Conservation (phyloP, 1,140 invertebrate species). For the Sarcophaga bullata region DNA sequence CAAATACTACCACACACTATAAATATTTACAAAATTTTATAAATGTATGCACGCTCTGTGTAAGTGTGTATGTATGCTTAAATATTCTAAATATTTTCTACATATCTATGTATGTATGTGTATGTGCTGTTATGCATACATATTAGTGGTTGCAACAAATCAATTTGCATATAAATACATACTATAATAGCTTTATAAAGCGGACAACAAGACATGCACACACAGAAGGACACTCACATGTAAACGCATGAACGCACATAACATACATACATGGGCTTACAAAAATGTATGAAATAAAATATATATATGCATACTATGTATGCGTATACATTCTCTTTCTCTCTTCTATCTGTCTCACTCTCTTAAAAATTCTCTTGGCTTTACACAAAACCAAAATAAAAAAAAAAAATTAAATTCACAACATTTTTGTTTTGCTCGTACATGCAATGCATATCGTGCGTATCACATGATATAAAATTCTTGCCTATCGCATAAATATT, state of each 20-base stretch:
- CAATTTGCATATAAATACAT: slow-evolving; percentile 2
- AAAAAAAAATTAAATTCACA: no score
- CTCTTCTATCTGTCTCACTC: background rate
- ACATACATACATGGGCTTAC: no score
- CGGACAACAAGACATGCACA: background rate
- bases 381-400: background rate
- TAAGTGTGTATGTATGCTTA: background rate
- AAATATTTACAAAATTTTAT: no score
- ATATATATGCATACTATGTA: no score
- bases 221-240: slow-evolving; percentile 8
- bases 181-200: background rate
- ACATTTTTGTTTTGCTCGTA: background rate
- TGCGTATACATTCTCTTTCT: no score
- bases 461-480: slow-evolving; percentile 12
- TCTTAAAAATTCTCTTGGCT: slow-evolving; percentile 9
- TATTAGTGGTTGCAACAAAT: slow-evolving; percentile 19
- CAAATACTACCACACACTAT: no score
- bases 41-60: background rate
- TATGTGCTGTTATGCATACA: background rate
- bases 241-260: background rate
- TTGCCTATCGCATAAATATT: background rate
- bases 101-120: background rate
- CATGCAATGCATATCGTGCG: background rate
- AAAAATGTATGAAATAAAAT: no score
- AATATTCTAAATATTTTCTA: no score